phyloP scores from a whole-genome alignment of 2,113 vertebrate species.

The Vulpes lagopus region DNA sequence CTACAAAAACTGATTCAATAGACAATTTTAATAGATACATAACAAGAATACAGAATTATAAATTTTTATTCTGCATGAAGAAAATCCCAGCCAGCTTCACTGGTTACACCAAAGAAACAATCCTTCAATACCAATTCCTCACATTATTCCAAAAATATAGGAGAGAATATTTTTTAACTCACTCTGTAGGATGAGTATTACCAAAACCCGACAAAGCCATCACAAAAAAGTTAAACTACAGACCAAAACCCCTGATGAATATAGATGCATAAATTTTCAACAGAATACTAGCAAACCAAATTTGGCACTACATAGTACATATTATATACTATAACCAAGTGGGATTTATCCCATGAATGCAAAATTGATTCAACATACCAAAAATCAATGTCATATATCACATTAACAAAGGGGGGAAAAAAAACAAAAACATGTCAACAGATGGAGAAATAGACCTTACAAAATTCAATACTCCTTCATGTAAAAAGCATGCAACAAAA shows the following conservation, averaged over 20 bases:
- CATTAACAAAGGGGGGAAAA: slow-evolving; percentile 21
- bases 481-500: neutral
- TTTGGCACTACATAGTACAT: slow-evolving; percentile 2
- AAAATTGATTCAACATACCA: neutral
- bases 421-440: neutral
- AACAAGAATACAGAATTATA: neutral
- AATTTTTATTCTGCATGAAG: neutral
- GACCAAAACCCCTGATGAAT: neutral
- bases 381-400: neutral
- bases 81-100: neutral
- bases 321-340: neutral
- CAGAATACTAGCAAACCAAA: neutral
- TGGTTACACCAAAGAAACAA: neutral
- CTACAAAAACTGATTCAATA: neutral
- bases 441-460: neutral
- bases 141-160: neutral
- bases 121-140: neutral
- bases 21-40: neutral
- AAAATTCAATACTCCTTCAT: neutral
- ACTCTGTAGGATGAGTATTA: neutral
- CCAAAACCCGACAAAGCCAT: neutral
- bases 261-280: neutral
- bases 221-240: neutral
- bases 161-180: neutral
- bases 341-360: slow-evolving; percentile 26